phyloP scores from a whole-genome alignment of 2,797 vertebrate species.

The Toxotes lorentzi region DNA sequence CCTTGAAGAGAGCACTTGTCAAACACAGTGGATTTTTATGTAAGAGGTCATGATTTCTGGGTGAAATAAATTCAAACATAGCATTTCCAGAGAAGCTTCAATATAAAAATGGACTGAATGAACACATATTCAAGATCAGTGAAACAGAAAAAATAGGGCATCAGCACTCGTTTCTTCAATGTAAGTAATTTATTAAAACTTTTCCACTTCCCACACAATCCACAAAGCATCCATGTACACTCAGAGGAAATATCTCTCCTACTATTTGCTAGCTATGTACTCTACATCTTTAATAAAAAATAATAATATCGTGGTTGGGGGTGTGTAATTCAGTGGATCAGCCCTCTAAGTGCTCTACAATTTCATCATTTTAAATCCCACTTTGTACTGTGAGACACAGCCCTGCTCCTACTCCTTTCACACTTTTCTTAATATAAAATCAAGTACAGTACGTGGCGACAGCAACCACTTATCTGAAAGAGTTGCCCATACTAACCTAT shows the following conservation, averaged over 20 bases:
- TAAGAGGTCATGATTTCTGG: not conserved
- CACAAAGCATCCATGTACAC: conserved; percentile 43
- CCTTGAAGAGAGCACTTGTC: not conserved
- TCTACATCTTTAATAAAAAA: conserved; percentile 32
- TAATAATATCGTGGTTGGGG: conserved; percentile 13
- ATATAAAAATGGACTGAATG: not conserved
- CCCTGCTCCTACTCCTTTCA: not conserved
- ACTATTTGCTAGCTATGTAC: not conserved
- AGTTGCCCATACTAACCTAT: not conserved
- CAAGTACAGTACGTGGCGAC: not conserved
- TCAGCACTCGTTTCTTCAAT: conserved; percentile 24
- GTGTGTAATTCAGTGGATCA: conserved; percentile 30
- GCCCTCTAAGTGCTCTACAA: conserved; percentile 52
- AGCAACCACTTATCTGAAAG: not conserved
- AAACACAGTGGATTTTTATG: not conserved
- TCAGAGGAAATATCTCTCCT: conserved; percentile 30
- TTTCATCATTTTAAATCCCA: not conserved
- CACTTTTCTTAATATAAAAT: conserved; percentile 4
- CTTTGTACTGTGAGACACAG: not conserved
- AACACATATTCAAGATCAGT: not conserved
- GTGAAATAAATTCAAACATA: not conserved
- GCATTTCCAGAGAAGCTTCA: not conserved
- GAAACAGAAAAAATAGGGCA: conserved; percentile 18
- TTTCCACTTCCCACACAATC: conserved; percentile 38
- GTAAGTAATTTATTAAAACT: conserved; percentile 72